Conservation (phyloP, 2,797 vertebrate genomes). For the Chrosomus eos region DNA sequence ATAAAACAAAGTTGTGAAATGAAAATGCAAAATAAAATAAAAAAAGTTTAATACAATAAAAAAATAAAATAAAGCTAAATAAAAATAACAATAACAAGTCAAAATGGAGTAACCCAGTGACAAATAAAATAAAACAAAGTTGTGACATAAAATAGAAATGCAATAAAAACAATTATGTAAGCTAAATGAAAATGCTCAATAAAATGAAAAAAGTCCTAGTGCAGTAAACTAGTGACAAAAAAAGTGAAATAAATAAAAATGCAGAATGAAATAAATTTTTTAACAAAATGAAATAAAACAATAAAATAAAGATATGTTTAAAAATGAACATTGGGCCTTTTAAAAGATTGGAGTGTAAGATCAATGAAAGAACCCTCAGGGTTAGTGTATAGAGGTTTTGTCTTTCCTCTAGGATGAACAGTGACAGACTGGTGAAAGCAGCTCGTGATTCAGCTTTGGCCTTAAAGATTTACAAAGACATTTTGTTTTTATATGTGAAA, state of each 20-base stretch:
- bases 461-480: background rate
- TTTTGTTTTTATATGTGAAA: conserved; percentile 11
- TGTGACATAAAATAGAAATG: background rate
- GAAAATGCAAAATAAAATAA: background rate
- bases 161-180: background rate
- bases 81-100: too few relatives aligned
- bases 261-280: background rate
- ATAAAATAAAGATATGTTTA: background rate
- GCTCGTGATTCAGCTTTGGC: background rate
- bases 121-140: background rate
- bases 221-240: background rate
- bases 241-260: background rate
- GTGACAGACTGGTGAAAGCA: background rate
- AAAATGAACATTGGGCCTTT: background rate
- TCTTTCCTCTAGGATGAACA: conserved; percentile 10
- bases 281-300: background rate
- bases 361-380: background rate
- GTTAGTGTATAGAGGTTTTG: conserved; percentile 46
- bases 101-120: background rate
- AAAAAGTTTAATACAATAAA: too few relatives aligned
- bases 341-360: too few relatives aligned
- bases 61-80: too few relatives aligned
- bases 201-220: background rate
- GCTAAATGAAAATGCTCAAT: background rate
- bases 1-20: background rate